A percentile compares a stretch with the other conserved stretches of the same genome.
Conservation (phyloP, 2,113 vertebrate genomes). For the Anoura caudifer region DNA sequence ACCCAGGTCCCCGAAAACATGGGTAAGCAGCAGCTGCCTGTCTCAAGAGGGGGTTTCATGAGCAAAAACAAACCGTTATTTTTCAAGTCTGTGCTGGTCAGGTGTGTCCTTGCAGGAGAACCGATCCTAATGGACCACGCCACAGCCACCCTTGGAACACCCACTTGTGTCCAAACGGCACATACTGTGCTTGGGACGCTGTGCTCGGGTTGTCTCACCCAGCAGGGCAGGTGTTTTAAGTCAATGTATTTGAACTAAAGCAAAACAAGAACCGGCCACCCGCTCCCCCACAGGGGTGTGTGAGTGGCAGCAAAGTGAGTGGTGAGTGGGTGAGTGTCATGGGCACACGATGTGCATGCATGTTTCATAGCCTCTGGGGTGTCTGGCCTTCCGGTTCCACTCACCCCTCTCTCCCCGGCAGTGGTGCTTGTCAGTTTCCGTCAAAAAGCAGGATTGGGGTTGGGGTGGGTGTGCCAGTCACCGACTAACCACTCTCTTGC, state of each 20-base stretch:
- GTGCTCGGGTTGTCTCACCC: not conserved
- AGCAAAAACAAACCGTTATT: not conserved
- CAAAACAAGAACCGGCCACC: not conserved
- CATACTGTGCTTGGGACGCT: accelerated
- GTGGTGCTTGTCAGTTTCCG: no score
- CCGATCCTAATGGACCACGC: accelerated
- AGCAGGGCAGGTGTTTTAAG: not conserved
- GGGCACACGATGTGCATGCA: no score
- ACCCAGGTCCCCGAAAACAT: not conserved
- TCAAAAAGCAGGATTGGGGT: no score
- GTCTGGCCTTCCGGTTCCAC: no score
- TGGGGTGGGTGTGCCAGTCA: no score
- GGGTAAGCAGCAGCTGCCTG: not conserved
- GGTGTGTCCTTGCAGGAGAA: not conserved
- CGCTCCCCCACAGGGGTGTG: no score
- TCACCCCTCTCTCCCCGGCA: no score
- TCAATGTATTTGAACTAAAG: not conserved
- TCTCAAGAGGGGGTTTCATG: not conserved
- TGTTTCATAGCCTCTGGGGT: no score
- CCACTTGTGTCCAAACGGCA: accelerated
- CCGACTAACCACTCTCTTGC: no score
- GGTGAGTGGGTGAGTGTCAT: no score
- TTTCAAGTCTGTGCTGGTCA: accelerated
- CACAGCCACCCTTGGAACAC: no score
- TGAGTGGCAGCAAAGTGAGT: no score